Base-by-base conservation (phyloP, 2,797 vertebrate genomes). In the Oreochromis mossambicus region DNA sequence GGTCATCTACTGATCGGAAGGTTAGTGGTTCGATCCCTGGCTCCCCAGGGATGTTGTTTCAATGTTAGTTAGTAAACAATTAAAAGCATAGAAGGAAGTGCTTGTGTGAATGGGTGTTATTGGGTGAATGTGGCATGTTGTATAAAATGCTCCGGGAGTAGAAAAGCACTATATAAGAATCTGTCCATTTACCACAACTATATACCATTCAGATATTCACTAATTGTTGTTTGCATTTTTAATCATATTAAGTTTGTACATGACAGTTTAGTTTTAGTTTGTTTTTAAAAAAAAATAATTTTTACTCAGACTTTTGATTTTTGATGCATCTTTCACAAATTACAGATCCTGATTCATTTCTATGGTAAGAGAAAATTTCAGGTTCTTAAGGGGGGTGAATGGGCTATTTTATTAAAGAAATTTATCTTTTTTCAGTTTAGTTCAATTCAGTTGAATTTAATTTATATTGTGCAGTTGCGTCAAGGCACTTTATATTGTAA, bases 21-120 rank as follows among this genome's bases (percentile, higher is more conserved):
- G 24, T 56, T 56, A 15, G 24, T 15, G 54, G 24, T 56, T 56
- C 0, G 0, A 56, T 29, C 3, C 24, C 13, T 3, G 54, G 24
- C 54, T 56, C 54, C 24, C 1, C 7, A 55, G 24, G 54, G 54
- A 29, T 8, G 24, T 55, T 29, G 54, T 29, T 29, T 56, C 0
- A 56, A 56, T 3, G 29, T 56, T 15, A 56, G 24, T 29, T 56
- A 15, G 7, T 56, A 56, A 56, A 29, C 54, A 15, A 29, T 56
- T 15, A 26, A 55, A 55, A 55, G 52, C 21, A 55, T 26, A 55
- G 7, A 14, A 26, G 21, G 52, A 24, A 14, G 21, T 8, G 52
- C 1, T 26, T 1, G 52, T 55, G 52, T 55, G 21, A 34, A 34
- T 34, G 32, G 7, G 32, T 34, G 32, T 34, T 7, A 34, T 34